Conservation (phyloP, 2,888 invertebrate species). For the Nineta flava region DNA sequence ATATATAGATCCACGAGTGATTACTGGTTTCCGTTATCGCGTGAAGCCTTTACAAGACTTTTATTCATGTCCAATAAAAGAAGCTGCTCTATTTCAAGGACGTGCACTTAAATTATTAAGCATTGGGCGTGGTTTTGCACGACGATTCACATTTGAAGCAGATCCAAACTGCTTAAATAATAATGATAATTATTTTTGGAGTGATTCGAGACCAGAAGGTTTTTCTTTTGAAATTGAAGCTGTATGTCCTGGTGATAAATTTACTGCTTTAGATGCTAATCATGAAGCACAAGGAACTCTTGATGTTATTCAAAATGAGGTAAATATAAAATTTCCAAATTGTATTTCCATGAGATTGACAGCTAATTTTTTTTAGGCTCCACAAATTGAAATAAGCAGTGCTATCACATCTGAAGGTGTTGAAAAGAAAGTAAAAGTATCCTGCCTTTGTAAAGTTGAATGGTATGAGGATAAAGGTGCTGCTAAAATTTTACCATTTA, state of each 20-base stretch:
- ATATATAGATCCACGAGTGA: conserved; percentile 52
- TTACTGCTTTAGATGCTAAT: conserved; percentile 52
- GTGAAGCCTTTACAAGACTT: conserved; percentile 44
- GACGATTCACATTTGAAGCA: conserved; percentile 55
- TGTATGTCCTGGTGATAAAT: conserved; percentile 50
- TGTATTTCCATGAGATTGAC: background rate
- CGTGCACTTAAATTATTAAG: conserved; percentile 46
- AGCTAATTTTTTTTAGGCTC: conserved; percentile 28
- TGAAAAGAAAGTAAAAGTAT: conserved; percentile 45
- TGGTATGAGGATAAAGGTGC: conserved; percentile 48
- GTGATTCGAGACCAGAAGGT: conserved; percentile 56
- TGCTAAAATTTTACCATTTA: conserved; percentile 39
- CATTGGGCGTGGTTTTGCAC: conserved; percentile 58
- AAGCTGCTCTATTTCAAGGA: conserved; percentile 46
- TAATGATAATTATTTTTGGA: conserved; percentile 62
- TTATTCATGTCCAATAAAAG: conserved; percentile 30
- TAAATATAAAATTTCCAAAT: conserved; percentile 21
- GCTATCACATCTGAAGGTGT: conserved; percentile 26
- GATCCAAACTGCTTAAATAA: conserved; percentile 41
- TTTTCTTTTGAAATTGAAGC: conserved; percentile 56
- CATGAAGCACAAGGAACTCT: conserved; percentile 49
- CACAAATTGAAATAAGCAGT: conserved; percentile 32
- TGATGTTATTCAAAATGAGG: conserved; percentile 49
- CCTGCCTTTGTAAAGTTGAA: conserved; percentile 47
- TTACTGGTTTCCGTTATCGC: conserved; percentile 60